phyloP scores from a whole-genome alignment of 2,113 vertebrate genomes.

The Archocentrus centrarchus region DNA sequence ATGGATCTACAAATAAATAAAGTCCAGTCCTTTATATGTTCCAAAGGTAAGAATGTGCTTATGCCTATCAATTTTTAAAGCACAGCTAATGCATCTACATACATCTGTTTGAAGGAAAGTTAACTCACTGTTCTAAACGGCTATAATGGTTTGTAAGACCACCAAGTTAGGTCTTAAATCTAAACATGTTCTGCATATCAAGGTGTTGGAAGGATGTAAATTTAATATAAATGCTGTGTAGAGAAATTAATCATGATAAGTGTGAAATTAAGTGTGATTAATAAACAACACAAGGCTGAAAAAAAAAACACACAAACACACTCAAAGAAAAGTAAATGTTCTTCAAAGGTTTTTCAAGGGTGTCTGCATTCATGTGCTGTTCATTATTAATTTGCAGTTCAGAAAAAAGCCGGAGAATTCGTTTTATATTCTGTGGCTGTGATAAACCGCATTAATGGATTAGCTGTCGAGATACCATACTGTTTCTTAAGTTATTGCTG shows the following conservation, averaged over 20 bases:
- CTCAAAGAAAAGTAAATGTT: slow-evolving; percentile 12
- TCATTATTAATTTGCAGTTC: slow-evolving; percentile 56
- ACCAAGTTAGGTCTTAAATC: background rate
- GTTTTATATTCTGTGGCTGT: slow-evolving; percentile 46
- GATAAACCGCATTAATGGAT: slow-evolving; percentile 64
- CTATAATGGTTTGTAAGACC: background rate
- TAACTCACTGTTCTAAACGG: background rate
- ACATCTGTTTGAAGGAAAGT: background rate
- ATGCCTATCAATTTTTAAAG: background rate
- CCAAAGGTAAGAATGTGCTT: background rate
- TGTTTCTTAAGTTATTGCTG: slow-evolving; percentile 65
- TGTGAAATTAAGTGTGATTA: slow-evolving; percentile 16
- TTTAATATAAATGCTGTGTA: background rate
- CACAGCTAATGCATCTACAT: background rate
- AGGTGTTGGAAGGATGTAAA: background rate
- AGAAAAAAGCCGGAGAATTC: slow-evolving; percentile 43
- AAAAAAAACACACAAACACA: background rate
- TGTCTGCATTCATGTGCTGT: slow-evolving; percentile 39
- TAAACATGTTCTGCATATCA: background rate
- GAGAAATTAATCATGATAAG: background rate
- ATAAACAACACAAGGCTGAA: slow-evolving; percentile 35
- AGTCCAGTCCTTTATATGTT: background rate
- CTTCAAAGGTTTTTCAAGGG: slow-evolving; percentile 36
- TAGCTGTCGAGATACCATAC: slow-evolving; percentile 60
- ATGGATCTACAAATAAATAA: background rate